phyloP scores from a whole-genome alignment of 2,888 invertebrate genomes.

The Melinaea marsaeus region DNA sequence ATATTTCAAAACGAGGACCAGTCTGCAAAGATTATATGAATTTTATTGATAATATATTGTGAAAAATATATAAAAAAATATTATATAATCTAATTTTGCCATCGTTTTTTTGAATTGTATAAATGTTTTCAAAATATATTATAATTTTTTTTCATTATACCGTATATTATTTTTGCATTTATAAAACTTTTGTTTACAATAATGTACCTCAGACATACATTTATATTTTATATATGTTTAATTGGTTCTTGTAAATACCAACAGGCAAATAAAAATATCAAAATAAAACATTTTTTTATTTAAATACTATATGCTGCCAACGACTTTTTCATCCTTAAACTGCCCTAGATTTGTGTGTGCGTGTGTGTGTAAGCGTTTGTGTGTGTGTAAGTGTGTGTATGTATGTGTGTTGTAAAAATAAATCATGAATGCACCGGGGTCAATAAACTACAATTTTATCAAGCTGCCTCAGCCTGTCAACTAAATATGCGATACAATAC shows the following conservation, averaged over 20 bases:
- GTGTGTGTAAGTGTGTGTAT: no score
- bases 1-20: neutral
- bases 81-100: neutral
- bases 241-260: constrained; percentile 4
- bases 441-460: no score
- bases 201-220: neutral
- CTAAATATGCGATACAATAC: no score
- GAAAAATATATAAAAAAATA: neutral
- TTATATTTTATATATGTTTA: neutral
- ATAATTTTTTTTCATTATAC: neutral
- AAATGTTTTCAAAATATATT: neutral
- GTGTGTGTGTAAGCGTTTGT: no score
- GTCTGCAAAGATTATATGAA: neutral
- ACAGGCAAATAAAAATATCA: constrained; percentile 1
- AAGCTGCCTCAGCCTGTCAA: no score
- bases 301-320: neutral
- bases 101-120: neutral
- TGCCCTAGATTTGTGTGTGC: no score
- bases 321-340: no score
- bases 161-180: neutral
- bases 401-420: no score
- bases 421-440: no score
- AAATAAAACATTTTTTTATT: neutral
- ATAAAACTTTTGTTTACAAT: neutral
- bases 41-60: neutral